Evolutionary conservation across 1,140 invertebrate genomes (phyloP).

Genomic region (Trigoniulus corallinus): DNA sequence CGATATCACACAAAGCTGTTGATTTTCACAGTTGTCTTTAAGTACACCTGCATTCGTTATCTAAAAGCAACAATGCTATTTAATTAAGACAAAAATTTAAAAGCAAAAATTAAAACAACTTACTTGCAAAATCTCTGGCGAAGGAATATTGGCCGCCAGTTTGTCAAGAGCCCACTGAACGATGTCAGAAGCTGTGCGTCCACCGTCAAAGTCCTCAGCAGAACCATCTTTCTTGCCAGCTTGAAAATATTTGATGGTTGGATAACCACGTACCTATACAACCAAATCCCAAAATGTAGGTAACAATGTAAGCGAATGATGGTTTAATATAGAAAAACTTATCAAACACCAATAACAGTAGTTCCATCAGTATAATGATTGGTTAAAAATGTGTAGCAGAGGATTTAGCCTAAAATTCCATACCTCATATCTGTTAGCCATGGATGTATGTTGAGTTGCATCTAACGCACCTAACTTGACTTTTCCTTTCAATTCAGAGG

Average conservation of each 20-base stretch:
- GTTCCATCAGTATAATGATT: conserved; percentile 1
- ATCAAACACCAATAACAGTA: conserved; percentile 1
- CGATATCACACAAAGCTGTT: conserved; percentile 81
- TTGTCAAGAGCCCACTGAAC: conserved; percentile 78
- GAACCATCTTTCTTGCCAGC: conserved; percentile 54
- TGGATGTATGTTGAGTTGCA: conserved; percentile 74
- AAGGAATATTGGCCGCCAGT: conserved; percentile 62
- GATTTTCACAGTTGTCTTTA: conserved; percentile 58
- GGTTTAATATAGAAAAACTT: neutral
- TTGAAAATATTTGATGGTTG: conserved; percentile 91
- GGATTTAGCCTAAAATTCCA: conserved; percentile 8
- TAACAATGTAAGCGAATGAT: neutral
- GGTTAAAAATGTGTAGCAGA: no score
- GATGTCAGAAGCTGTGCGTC: conserved; percentile 79
- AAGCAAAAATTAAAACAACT: conserved; percentile 11
- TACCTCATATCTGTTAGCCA: conserved; percentile 39
- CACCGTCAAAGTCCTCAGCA: conserved; percentile 61
- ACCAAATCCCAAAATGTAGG: conserved; percentile 23
- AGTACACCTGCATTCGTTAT: conserved; percentile 38
- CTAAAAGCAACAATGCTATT: conserved; percentile 19
- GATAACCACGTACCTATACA: conserved; percentile 66
- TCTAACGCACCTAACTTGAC: conserved; percentile 88
- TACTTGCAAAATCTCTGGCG: conserved; percentile 75
- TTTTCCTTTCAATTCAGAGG: conserved; percentile 82
- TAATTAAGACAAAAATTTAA: conserved; percentile 4